These are phyloP conservation scores for Cartodere bifasciata DNA, from an alignment of 2,888 invertebrate species.

Conservation along the genomic window DNA sequence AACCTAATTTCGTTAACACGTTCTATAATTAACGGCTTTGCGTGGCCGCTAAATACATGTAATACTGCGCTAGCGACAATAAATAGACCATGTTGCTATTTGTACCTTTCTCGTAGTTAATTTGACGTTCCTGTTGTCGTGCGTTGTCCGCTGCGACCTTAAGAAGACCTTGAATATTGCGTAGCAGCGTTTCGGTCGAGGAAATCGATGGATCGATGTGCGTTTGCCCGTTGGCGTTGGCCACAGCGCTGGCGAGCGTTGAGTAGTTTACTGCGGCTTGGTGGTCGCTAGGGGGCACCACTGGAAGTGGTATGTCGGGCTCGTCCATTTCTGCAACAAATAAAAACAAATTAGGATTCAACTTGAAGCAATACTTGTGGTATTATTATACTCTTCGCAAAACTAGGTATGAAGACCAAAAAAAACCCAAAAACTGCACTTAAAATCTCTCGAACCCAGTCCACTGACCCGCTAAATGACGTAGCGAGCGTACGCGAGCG, in stretches of 20 bases:
- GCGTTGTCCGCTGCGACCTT: conserved; percentile 98
- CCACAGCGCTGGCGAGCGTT: conserved; percentile 53
- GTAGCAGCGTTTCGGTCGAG: conserved; percentile 84
- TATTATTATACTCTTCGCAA: no score
- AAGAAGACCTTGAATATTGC: conserved; percentile 90
- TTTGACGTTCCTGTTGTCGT: conserved; percentile 88
- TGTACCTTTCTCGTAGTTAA: conserved; percentile 92
- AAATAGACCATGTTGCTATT: conserved; percentile 39
- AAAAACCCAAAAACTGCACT: no score
- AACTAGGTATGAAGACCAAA: no score
- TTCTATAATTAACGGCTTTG: conserved; percentile 25
- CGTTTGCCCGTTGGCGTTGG: conserved; percentile 38
- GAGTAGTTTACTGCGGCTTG: conserved; percentile 77
- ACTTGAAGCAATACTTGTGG: no score
- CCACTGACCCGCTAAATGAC: no score
- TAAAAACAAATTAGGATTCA: conserved; percentile 11
- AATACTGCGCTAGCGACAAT: conserved; percentile 36
- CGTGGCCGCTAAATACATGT: conserved; percentile 36
- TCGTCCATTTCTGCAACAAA: conserved; percentile 59
- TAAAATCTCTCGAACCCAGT: no score
- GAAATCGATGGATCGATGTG: conserved; percentile 54
- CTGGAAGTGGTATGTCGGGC: conserved; percentile 52
- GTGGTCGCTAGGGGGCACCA: conserved; percentile 40
- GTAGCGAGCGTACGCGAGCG: no score
- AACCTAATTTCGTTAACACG: no score